Evolutionary conservation across 1,140 invertebrate genomes (phyloP).

Genomic region (Thaumetopoea pityocampa): DNA sequence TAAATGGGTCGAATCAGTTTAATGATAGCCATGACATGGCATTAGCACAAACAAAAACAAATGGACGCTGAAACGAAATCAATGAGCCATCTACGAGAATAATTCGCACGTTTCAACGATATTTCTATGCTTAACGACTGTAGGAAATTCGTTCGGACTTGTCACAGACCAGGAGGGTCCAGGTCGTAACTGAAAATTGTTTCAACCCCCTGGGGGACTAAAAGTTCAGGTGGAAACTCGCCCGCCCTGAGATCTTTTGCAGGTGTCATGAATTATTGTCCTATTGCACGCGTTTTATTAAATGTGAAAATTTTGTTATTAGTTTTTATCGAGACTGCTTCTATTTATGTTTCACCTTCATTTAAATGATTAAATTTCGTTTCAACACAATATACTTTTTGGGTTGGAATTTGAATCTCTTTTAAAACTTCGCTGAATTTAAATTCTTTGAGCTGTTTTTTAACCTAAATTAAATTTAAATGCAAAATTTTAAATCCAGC

Average conservation of each 20-base stretch:
- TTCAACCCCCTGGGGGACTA: slow-evolving; percentile 34
- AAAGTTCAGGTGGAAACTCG: slow-evolving; percentile 31
- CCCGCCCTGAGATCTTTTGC: slow-evolving; percentile 37
- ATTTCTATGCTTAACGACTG: slow-evolving; percentile 43
- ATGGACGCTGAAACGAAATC: slow-evolving; percentile 3
- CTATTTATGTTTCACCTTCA: slow-evolving; percentile 1
- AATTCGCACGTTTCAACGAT: slow-evolving; percentile 34
- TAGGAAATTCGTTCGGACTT: slow-evolving; percentile 37
- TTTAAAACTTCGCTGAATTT: slow-evolving; percentile 14
- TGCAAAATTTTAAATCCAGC: slow-evolving; percentile 23
- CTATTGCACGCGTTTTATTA: slow-evolving; percentile 41
- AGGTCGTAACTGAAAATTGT: slow-evolving; percentile 60
- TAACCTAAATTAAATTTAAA: slow-evolving; percentile 19
- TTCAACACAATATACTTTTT: no score
- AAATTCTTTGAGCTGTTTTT: slow-evolving; percentile 15
- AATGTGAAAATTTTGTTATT: slow-evolving; percentile 30
- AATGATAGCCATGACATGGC: slow-evolving; percentile 16
- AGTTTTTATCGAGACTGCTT: slow-evolving; percentile 3
- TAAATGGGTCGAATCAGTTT: slow-evolving; percentile 11
- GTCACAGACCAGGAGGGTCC: slow-evolving; percentile 33
- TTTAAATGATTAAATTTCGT: background rate
- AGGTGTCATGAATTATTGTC: slow-evolving; percentile 53
- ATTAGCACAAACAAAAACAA: slow-evolving; percentile 22
- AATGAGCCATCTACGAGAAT: slow-evolving; percentile 19
- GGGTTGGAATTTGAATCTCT: no score